These are phyloP conservation scores for Euthynnus affinis DNA, from an alignment of 2,797 vertebrate genomes.

Conservation along the genomic window DNA sequence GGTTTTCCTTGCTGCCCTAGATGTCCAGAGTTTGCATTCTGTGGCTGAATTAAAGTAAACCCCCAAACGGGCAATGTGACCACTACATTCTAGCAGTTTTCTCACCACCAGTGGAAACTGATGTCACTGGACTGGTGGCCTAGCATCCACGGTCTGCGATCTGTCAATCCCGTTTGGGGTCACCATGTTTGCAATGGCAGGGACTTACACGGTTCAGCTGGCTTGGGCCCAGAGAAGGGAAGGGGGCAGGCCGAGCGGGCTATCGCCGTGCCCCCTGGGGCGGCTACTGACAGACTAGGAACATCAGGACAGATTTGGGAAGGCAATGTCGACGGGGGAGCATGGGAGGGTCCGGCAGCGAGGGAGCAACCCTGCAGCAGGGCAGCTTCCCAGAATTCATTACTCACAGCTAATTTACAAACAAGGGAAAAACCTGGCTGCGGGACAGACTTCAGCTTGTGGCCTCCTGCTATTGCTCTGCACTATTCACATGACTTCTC, in stretches of 20 bases:
- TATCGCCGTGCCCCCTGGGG: constrained; percentile 87
- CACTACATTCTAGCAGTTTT: constrained; percentile 72
- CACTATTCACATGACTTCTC: constrained; percentile 57
- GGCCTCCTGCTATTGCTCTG: constrained; percentile 50
- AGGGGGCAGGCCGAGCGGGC: constrained; percentile 82
- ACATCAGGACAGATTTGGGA: constrained; percentile 96
- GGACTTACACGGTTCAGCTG: constrained; percentile 93
- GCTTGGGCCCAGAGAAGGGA: constrained; percentile 88
- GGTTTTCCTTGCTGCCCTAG: constrained; percentile 17
- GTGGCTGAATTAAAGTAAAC: constrained; percentile 40
- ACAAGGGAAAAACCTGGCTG: constrained; percentile 72
- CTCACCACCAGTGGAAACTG: constrained; percentile 82
- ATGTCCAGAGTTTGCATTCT: constrained; percentile 13
- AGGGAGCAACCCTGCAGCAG: constrained; percentile 86
- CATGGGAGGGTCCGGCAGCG: constrained; percentile 84
- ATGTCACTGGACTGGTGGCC: constrained; percentile 86
- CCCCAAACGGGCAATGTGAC: constrained; percentile 44
- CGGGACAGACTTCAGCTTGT: constrained; percentile 63
- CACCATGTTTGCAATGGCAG: constrained; percentile 85
- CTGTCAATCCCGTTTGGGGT: constrained; percentile 90
- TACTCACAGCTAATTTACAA: constrained; percentile 87
- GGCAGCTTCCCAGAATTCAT: constrained; percentile 88
- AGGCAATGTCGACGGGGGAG: constrained; percentile 89
- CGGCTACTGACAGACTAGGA: constrained; percentile 91
- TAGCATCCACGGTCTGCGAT: constrained; percentile 85